These are phyloP conservation scores for Uropsilus gracilis DNA, from an alignment of 2,113 vertebrate species.

Conservation along the genomic window DNA sequence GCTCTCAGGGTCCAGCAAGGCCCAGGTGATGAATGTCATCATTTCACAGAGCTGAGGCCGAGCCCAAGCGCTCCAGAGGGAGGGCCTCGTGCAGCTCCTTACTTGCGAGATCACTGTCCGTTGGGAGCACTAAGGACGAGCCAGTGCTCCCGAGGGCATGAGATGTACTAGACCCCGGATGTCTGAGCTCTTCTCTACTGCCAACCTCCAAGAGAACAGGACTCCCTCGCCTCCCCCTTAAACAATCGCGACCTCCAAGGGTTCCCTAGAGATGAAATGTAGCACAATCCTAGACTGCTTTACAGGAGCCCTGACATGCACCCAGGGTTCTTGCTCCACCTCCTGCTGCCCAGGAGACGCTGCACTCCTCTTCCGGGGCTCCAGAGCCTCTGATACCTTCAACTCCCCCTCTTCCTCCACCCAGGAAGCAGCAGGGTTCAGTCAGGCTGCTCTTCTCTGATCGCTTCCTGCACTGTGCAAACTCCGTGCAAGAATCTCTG, in stretches of 20 bases:
- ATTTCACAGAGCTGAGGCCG: not conserved
- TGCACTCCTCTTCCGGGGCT: constrained; percentile 4
- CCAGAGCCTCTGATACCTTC: constrained; percentile 78
- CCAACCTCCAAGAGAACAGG: constrained; percentile 52
- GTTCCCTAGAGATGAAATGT: constrained; percentile 52
- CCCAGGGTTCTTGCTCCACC: not conserved
- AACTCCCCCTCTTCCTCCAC: constrained; percentile 28
- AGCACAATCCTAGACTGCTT: constrained; percentile 56
- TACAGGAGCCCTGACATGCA: not conserved
- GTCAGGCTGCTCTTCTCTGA: constrained; percentile 51
- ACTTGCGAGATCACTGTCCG: not conserved
- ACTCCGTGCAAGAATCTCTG: constrained; percentile 58
- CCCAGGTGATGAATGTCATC: not conserved
- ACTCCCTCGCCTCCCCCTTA: not conserved
- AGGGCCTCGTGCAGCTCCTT: not conserved
- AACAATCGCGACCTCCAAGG: constrained; percentile 42
- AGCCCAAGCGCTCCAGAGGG: not conserved
- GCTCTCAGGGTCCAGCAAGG: not conserved
- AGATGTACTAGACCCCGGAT: not conserved
- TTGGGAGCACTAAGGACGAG: not conserved
- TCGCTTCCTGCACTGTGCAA: constrained; percentile 70
- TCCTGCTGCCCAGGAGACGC: not conserved
- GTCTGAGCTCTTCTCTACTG: constrained; percentile 55
- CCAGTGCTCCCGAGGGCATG: not conserved
- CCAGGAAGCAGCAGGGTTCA: constrained; percentile 62